Evolutionary conservation across 2,888 invertebrate species (phyloP), one percentile per base, ranked within the genome.

Genomic region (Rotaria magnacalcarata): DNA sequence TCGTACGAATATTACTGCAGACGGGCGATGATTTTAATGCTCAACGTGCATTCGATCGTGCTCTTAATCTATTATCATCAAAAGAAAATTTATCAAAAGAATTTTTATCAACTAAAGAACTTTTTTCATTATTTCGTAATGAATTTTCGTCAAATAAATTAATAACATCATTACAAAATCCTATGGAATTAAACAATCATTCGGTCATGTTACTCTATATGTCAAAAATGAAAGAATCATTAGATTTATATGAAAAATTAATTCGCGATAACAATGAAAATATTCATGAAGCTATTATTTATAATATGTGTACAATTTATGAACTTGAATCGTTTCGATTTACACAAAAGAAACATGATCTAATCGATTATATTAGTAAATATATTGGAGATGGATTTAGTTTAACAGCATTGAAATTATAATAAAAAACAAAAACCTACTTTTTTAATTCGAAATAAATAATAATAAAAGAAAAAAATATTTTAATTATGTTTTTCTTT

Each of bases 251-350:
- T 47, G 75, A 75, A 47, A 43, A 43, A 24, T 47, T 75, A 75
- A 75, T 75, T 11, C 75, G 47, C 10, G 24, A 41, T 43, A 41
- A 75, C 7, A 2, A 2, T 6, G 24, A 41, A 75, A 75, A 41
- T 43, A 75, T 75, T 47, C 75, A 75, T 47, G 75, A 75, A 75
- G 41, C 75, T 5, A 24, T 75, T 43, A 47, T 75, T 47, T 75
- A 43, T 75, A 75, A 75, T 75, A 75, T 75, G 11, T 75, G 75
- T 47, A 75, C 75, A 8, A 75, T 75, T 75, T 75, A 75, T 47
- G 75, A 75, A 75, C n/a, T 75, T 21, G 75, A 75, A 47, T 75
- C 75, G 24, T 75, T 43, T 75, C 75, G 75, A 10, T 75, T 75
- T 75, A 11, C 47, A n/a, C 80, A 80, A 47, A 80, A 80, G 14